Percentiles rank a stretch among this genome's conserved stretches.
phyloP scores from a whole-genome alignment of 1,140 invertebrate genomes.

The Panulirus ornatus region DNA sequence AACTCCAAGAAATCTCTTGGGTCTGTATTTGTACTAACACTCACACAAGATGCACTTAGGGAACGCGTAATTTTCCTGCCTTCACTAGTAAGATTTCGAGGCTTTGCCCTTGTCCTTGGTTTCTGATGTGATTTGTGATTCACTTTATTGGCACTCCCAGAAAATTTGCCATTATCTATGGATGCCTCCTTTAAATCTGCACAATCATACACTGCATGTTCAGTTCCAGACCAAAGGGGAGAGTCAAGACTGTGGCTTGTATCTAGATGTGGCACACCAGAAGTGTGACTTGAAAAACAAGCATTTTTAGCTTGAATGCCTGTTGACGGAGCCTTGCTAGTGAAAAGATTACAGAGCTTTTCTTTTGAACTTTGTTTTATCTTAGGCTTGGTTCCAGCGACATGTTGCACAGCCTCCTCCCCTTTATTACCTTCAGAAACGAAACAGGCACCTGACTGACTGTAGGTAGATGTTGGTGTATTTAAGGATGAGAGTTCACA shows the following conservation, averaged over 20 bases:
- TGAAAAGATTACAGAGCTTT: background rate
- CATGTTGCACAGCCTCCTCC: background rate
- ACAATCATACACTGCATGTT: background rate
- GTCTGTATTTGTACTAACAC: conserved; percentile 68
- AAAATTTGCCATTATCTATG: background rate
- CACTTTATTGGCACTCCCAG: background rate
- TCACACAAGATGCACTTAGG: conserved; percentile 58
- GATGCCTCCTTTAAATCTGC: background rate
- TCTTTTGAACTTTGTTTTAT: background rate
- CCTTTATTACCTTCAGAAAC: background rate
- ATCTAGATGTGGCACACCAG: conserved; percentile 14
- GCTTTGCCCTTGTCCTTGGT: conserved; percentile 48
- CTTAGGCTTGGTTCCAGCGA: background rate
- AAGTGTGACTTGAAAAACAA: background rate
- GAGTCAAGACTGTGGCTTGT: conserved; percentile 54
- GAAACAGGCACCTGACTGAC: background rate
- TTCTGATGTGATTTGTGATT: conserved; percentile 17
- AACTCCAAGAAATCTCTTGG: conserved; percentile 59
- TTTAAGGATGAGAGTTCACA: no score
- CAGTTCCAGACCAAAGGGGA: conserved; percentile 34
- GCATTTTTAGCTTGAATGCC: background rate
- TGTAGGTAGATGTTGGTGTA: background rate
- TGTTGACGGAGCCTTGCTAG: background rate
- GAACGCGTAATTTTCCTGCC: conserved; percentile 49
- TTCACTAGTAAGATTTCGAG: conserved; percentile 5